Conservation (phyloP, 2,888 invertebrate genomes). For the Caenorhabditis drosophilae region DNA sequence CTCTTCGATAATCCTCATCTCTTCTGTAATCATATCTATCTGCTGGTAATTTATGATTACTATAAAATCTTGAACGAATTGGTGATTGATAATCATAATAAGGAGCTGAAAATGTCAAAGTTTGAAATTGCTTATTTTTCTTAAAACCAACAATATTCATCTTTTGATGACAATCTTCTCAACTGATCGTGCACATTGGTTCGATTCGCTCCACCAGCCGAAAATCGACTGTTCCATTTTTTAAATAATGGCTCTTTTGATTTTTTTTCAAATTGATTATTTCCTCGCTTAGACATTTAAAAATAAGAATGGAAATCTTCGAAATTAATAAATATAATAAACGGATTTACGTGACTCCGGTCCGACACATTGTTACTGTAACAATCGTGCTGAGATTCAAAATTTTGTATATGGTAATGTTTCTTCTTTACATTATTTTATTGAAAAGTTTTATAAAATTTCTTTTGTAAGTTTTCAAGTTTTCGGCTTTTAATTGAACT, state of each 20-base stretch:
- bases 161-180: not conserved
- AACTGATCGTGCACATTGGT: slow-evolving; percentile 24
- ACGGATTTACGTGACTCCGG: too few species aligned
- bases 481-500: too few species aligned
- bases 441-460: too few species aligned
- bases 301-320: not conserved
- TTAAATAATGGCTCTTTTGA: not conserved
- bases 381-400: too few species aligned
- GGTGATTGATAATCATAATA: slow-evolving; percentile 10
- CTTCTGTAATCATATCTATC: not conserved
- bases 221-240: slow-evolving; percentile 14
- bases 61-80: not conserved
- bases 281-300: not conserved
- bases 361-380: too few species aligned
- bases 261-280: not conserved
- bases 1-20: not conserved
- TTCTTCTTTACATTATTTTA: too few species aligned
- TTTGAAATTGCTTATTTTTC: too few species aligned
- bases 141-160: not conserved
- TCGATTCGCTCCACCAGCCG: slow-evolving; percentile 32
- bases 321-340: not conserved
- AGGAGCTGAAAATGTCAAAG: slow-evolving; percentile 6
- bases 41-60: slow-evolving; percentile 2
- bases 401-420: too few species aligned
- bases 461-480: too few species aligned